Base-by-base conservation (phyloP, 2,797 vertebrate genomes). In the Pagetopsis macropterus region DNA sequence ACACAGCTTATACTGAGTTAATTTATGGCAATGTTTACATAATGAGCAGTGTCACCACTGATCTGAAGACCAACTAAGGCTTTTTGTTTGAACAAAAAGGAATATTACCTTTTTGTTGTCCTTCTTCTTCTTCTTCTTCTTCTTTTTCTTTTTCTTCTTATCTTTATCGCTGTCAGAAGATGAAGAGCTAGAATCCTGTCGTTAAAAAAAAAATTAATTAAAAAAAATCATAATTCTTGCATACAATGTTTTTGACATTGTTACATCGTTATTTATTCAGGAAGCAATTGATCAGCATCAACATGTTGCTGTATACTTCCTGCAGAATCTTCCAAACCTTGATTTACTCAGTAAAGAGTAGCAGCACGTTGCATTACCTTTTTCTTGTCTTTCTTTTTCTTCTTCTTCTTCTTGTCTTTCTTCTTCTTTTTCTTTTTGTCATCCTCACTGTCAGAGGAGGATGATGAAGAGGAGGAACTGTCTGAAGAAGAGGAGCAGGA, bases 401-500 rank as follows among this genome's bases (percentile, higher is more conserved):
- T 88, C 59, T 89, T 75, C 16, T 90, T 75, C 46, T 87, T 77
- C 16, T 90, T 86, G 8, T 85, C 64, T 45, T 81, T 55, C 1
- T 75, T 46, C 3, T 85, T 79, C 19, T 89, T 88, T 9, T 85
- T 89, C 43, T 89, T 91, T 57, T 86, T 87, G 56, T 87, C 72
- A 55, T 89, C 76, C 0, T 88, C 88, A 0, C 86, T 88, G 49
- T 90, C 87, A 56, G 88, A 89, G 12, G 82, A 88, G 3, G 82
- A 88, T 0, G 86, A 90, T 0, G 82, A 83, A 0, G 84, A 88
- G 5, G 81, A 88, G 5, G 81, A 88, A 48, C 79, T 79, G 1
- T 84, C 85, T 5, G 88, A 88, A 0, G 87, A 88, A 55, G 90
- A 91, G 48, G 88, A 90, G 77, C 87, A 84, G 31, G 72, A 92